These are phyloP conservation scores for Myathropa florea DNA, from an alignment of 2,888 invertebrate species.

Conservation along the genomic window DNA sequence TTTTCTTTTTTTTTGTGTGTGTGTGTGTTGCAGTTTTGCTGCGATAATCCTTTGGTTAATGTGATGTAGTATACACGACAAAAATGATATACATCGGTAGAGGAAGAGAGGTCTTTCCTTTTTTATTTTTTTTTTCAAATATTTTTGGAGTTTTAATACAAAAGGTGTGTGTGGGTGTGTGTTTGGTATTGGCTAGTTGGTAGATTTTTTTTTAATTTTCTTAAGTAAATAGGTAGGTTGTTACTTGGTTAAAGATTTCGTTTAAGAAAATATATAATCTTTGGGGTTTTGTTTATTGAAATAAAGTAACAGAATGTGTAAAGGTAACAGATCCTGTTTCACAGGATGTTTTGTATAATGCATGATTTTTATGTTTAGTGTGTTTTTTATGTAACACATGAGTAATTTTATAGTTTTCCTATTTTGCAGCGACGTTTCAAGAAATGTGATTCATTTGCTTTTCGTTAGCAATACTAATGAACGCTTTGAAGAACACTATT, in stretches of 20 bases:
- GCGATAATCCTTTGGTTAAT: conserved; percentile 7
- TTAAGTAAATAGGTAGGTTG: conserved; percentile 50
- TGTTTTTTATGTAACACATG: conserved; percentile 35
- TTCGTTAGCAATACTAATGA: background rate
- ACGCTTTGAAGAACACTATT: no score
- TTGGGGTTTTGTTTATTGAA: conserved; percentile 28
- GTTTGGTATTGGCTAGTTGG: conserved; percentile 62
- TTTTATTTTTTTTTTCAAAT: background rate
- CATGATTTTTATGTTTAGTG: conserved; percentile 21
- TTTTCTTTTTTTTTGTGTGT: background rate
- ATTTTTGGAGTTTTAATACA: conserved; percentile 9
- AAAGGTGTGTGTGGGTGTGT: conserved; percentile 19
- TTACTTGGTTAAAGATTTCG: conserved; percentile 37
- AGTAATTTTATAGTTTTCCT: conserved; percentile 23
- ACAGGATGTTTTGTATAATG: conserved; percentile 30
- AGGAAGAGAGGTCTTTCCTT: background rate
- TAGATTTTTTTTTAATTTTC: conserved; percentile 25
- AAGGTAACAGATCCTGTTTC: conserved; percentile 24
- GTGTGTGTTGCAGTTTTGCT: background rate
- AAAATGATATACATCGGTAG: background rate
- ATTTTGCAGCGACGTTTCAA: conserved; percentile 16
- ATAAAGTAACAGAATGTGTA: conserved; percentile 10
- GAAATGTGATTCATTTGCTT: background rate
- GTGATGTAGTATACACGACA: background rate
- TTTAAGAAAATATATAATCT: conserved; percentile 19